These are phyloP conservation scores for Phataginus tricuspis DNA, from an alignment of 2,797 vertebrate species.

Conservation along the genomic window DNA sequence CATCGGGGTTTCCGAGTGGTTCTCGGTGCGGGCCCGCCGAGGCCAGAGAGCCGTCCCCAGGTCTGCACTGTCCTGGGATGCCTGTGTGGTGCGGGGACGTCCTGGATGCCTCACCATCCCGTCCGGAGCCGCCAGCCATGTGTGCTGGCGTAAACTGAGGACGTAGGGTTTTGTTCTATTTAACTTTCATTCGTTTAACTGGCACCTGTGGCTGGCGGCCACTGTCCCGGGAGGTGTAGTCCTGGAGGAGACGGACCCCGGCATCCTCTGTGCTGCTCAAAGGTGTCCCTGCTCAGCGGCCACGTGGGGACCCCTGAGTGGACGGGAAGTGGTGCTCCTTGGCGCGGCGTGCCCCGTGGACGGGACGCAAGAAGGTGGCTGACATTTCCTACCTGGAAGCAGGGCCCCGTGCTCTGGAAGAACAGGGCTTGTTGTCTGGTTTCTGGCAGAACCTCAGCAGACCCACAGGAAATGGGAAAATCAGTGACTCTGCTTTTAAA, in stretches of 20 bases:
- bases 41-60: neutral
- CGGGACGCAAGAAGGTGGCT: neutral
- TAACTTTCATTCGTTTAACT: neutral
- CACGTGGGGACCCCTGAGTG: too few species aligned
- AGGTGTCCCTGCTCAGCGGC: fast-evolving
- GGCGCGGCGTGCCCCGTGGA: too few species aligned
- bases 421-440: neutral
- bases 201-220: neutral
- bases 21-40: fast-evolving
- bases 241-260: neutral
- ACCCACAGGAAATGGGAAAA: neutral
- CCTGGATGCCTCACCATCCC: fast-evolving
- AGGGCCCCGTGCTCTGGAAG: neutral
- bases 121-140: neutral
- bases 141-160: neutral
- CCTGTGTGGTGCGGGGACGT: too few species aligned
- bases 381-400: neutral
- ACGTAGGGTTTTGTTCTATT: neutral
- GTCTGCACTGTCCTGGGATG: fast-evolving
- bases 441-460: neutral
- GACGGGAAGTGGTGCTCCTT: too few species aligned
- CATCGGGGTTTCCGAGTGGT: neutral
- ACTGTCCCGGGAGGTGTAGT: fast-evolving
- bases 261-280: fast-evolving
- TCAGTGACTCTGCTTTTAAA: neutral